phyloP scores from a whole-genome alignment of 2,888 invertebrate genomes.

The Phytoseiulus persimilis region DNA sequence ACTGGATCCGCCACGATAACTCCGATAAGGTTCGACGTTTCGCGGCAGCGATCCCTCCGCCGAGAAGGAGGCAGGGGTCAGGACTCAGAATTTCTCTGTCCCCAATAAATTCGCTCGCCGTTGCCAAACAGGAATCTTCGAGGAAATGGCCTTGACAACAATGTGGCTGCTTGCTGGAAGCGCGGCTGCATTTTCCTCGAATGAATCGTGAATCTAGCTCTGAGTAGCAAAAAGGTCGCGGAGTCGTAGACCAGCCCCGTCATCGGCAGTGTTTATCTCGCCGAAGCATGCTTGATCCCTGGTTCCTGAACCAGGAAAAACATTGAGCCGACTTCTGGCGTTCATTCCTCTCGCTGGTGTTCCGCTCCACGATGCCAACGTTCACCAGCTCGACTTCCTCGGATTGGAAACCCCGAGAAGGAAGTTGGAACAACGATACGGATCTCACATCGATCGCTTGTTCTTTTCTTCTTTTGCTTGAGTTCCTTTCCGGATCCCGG shows the following conservation, averaged over 20 bases:
- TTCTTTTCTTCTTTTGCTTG: background rate
- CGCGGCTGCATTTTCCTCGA: background rate
- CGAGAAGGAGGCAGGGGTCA: too few relatives aligned
- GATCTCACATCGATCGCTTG: background rate
- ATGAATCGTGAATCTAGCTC: too few relatives aligned
- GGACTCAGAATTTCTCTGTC: background rate
- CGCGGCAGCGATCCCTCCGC: too few relatives aligned
- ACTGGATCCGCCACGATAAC: background rate
- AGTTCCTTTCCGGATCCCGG: background rate
- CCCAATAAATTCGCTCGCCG: background rate
- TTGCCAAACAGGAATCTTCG: background rate
- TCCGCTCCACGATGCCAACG: background rate
- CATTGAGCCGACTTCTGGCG: background rate
- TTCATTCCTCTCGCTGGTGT: background rate
- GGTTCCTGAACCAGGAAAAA: background rate
- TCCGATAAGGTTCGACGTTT: too few relatives aligned
- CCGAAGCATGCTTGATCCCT: background rate
- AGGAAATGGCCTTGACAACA: background rate
- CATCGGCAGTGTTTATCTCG: background rate
- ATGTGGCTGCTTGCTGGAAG: background rate
- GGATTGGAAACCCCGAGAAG: background rate
- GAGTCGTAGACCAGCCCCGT: background rate
- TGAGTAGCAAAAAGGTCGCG: too few relatives aligned
- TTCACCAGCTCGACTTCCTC: background rate
- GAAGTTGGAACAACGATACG: background rate